These are phyloP conservation scores for Lasioglossum villosulum DNA, from an alignment of 2,888 invertebrate species.

Conservation along the genomic window DNA sequence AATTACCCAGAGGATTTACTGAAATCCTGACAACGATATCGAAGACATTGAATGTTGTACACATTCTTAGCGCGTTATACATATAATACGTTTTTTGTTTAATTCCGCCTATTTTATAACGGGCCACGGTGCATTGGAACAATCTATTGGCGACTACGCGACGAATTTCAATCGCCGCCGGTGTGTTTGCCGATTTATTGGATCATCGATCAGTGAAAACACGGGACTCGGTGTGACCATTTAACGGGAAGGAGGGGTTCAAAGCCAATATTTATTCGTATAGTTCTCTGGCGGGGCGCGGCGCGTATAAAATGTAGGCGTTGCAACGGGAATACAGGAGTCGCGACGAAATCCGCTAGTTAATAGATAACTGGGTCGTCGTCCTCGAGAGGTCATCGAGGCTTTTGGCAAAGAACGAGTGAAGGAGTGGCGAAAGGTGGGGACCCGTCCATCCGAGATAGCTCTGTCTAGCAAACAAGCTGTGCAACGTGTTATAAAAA, in stretches of 20 bases:
- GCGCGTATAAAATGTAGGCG: background rate
- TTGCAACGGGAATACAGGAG: conserved; percentile 29
- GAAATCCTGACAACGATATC: too few relatives aligned
- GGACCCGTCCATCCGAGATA: conserved; percentile 33
- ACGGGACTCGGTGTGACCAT: background rate
- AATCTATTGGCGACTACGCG: background rate
- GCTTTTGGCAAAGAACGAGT: conserved; percentile 53
- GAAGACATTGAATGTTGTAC: too few relatives aligned
- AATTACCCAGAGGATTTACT: too few relatives aligned
- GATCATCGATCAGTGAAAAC: background rate
- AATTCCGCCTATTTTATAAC: background rate
- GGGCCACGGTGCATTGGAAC: background rate
- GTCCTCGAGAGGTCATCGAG: conserved; percentile 52
- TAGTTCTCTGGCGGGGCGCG: background rate
- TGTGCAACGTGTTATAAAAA: conserved; percentile 59
- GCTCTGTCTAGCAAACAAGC: conserved; percentile 50
- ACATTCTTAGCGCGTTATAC: too few relatives aligned
- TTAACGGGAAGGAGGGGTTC: background rate
- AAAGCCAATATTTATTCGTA: conserved; percentile 23
- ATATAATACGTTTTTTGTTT: background rate
- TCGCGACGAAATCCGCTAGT: conserved; percentile 58
- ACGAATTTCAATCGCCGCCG: background rate
- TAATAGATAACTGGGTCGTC: conserved; percentile 68
- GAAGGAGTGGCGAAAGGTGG: conserved; percentile 40
- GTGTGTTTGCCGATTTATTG: background rate